Base-by-base conservation (phyloP, 1,140 invertebrate genomes). In the Lordiphosa collinella region DNA sequence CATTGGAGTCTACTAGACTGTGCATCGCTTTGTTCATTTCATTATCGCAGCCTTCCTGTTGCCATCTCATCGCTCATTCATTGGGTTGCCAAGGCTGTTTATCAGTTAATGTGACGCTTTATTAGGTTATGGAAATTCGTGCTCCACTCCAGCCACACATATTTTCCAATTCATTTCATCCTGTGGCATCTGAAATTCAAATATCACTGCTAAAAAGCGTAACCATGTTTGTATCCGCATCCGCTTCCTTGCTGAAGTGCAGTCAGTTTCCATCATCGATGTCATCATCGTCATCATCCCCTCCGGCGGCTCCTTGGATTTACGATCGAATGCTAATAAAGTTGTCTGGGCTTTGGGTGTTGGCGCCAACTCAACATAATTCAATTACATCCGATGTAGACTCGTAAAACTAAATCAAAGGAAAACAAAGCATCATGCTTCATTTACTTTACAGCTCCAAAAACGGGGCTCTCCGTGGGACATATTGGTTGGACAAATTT, bases 341-440 rank as follows among this genome's bases (percentile, higher is more conserved):
- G 60, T 46, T 61, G 84, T 80, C 71, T 68, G 49, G 22, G 12
- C 38, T 25, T 56, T 22, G 36, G 44, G 18, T 38, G 41, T 49
- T 59, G 79, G 25, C 41, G 86, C 86, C 86, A 88, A 82, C 68
- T 87, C 79, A 69, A n/a, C 79, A 87, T 88, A 87, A 88, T 88
- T 88, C 86, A 88, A 88, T 87, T 88, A 88, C 86, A 87, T 87
- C 86, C 86, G 86, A 86, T 86, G 85, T 72, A 87, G 86, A 87
- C 85, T 74, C 85, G 82, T 88, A 87, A 88, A 88, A 87, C 86
- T 87, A 87, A 88, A 88, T 88, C 86, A 87, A 88, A 88, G 76
- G 72, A 88, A 87, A 87, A 87, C 85, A 88, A 87, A 87, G 86
- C 79, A 85, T 78, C 69, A 86, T 69, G 73, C 86, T 88, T 87